Evolutionary conservation across 53 echinoderm and acorn worm genomes (phyloP), one percentile per base, ranked within the genome.

Genomic region (Astropecten irregularis): DNA sequence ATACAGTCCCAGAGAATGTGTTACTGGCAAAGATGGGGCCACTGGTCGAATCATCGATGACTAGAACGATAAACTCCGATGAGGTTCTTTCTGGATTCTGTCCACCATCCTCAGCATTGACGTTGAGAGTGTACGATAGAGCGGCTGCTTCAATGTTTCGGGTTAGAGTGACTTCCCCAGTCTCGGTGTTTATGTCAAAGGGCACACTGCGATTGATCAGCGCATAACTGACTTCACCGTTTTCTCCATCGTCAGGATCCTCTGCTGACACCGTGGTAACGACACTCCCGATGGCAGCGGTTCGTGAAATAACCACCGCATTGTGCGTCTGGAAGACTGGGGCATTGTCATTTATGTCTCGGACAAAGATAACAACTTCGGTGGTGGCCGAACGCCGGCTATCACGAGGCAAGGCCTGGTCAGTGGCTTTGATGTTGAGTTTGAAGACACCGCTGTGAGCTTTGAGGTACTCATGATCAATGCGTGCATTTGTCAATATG

Each of bases 341-440:
- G 32, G 81, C 56, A 52, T 96, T 93, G 76, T 96, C 96, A 42
- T 96, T 96, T 31, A 93, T 81, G 62, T 96, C 93, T 64, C 83
- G 49, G 39, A 96, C 90, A 67, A 91, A 91, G 35, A 96, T 89
- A 18, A 84, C 88, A 46, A 96, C 91, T 30, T 91, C 83, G 4
- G 89, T 84, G 22, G 87, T 89, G 34, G 93, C 88, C 31, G 91
- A 84, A 20, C 91, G 86, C 46, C 96, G 86, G 42, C 91, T 91
- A 14, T 84, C 89, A 21, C 48, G 69, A 13, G 96, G 96, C 25
- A 93, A 67, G 18, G 93, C 96, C 40, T 89, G 93, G 67, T 96
- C 96, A 7, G 89, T 96, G 49, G 93, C 96, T 66, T 77, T 86
- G 29, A 96, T 69, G 1, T 63, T 85, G 39, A 96, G 63, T 23